Conservation (phyloP, 2,113 vertebrate species). For the Cettia cetti region DNA sequence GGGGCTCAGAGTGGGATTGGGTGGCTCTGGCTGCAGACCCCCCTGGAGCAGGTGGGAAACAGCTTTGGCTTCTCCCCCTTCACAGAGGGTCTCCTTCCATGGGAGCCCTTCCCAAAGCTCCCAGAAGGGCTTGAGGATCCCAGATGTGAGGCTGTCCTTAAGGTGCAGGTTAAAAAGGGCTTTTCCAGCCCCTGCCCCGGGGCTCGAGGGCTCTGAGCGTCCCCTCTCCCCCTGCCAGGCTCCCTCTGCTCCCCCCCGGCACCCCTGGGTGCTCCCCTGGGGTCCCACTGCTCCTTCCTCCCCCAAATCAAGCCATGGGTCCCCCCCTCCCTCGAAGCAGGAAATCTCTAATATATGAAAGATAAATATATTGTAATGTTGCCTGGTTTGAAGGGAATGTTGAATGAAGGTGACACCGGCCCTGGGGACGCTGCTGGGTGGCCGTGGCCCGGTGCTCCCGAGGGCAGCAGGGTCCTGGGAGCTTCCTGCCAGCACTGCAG, state of each 20-base stretch:
- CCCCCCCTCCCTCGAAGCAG: background rate
- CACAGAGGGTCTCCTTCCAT: background rate
- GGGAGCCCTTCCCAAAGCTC: background rate
- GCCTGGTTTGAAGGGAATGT: background rate
- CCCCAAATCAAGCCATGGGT: background rate
- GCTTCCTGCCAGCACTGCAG: background rate
- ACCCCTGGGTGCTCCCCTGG: background rate
- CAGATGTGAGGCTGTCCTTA: background rate
- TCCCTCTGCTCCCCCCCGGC: background rate
- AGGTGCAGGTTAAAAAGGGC: background rate
- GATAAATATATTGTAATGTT: slow-evolving; percentile 50
- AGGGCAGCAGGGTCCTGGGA: background rate
- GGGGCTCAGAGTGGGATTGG: background rate
- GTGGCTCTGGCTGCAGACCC: background rate
- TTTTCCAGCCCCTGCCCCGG: background rate
- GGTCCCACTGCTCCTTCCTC: background rate
- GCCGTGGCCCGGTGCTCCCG: rapidly evolving
- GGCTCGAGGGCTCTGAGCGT: background rate
- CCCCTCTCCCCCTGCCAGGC: background rate
- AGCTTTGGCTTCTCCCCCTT: background rate
- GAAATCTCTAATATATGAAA: slow-evolving; percentile 54
- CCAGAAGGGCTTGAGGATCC: background rate
- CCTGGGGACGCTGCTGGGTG: background rate
- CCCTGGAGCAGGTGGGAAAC: background rate
- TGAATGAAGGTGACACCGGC: slow-evolving; percentile 39